Evolutionary conservation across 2,797 vertebrate genomes (phyloP), one percentile per base, ranked within the genome.

Genomic region (Threskiornis aethiopicus): DNA sequence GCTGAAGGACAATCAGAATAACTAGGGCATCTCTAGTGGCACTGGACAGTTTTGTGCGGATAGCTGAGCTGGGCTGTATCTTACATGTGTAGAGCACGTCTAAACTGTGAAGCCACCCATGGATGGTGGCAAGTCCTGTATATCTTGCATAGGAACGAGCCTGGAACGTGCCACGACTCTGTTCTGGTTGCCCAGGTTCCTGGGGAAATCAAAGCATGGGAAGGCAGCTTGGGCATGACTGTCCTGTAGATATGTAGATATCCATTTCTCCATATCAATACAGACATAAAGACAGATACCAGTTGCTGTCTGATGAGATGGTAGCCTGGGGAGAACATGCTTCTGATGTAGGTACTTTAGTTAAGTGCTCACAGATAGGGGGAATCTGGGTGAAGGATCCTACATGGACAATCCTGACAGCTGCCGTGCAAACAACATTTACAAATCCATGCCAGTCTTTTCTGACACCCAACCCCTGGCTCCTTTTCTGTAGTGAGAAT

Each of bases 401-500:
- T 78, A 31, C 15, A 3, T 25, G 46, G 69, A 62, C 39, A 77
- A 17, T 76, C n/a, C 29, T 81, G 44, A n/a, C 33, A 76, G 41
- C 33, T 88, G 39, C 71, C 52, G 28, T 90, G n/a, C 76, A 70
- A 67, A 76, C 42, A 58, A 46, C 28, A 3, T 85, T 61, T 87
- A 46, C 18, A 75, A 90, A 70, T 66, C 61, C 47, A 37, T 94
- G 49, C 70, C 35, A 52, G 52, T 89, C 73, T 91, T 93, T 90
- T 96, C 95, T 97, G 94, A 96, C 73, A 25, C 33, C 29, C 84
- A 96, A 96, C 73, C 83, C 95, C 88, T 91, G 93, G 70, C 92
- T 96, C 92, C 85, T 95, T 97, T 95, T 93, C 93, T 94, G 66
- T 95, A 93, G 94, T 91, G 95, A 95, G 91, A 62, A 96, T 96